These are phyloP conservation scores for Balaenoptera acutorostrata DNA, from an alignment of 2,113 vertebrate species.

Conservation along the genomic window DNA sequence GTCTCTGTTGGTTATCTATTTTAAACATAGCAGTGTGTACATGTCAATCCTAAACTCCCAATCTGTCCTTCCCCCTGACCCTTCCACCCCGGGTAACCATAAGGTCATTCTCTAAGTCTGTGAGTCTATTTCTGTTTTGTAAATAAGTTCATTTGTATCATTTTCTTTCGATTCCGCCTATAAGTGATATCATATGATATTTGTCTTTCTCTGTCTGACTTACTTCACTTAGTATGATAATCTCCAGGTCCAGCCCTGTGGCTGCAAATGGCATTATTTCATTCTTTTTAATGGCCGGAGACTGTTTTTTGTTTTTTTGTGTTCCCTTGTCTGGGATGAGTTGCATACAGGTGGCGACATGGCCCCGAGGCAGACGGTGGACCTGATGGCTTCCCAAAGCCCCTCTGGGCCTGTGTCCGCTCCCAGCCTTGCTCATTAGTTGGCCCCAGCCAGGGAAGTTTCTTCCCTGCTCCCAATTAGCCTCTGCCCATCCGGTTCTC, in stretches of 20 bases:
- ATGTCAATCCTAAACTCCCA: not conserved
- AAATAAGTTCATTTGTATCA: not conserved
- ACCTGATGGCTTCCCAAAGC: not conserved
- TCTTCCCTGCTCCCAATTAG: not conserved
- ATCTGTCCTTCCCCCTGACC: not conserved
- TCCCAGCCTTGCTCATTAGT: not conserved
- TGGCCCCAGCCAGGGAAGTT: not conserved
- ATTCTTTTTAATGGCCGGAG: not conserved
- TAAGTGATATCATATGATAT: not conserved
- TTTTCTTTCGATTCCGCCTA: not conserved
- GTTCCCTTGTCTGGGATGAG: not conserved
- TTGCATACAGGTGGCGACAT: not conserved
- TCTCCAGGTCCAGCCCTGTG: not conserved
- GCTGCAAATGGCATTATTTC: not conserved
- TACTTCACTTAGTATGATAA: not conserved
- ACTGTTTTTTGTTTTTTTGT: accelerated
- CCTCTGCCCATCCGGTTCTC: not conserved
- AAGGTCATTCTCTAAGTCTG: not conserved
- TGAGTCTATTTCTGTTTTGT: not conserved
- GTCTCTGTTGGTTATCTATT: not conserved
- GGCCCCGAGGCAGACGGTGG: not conserved
- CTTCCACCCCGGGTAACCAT: not conserved
- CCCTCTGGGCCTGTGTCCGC: not conserved
- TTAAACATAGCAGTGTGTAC: not conserved
- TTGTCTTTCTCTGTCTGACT: not conserved